phyloP scores from a whole-genome alignment of 1,140 invertebrate genomes.

The Ceratina japonica region DNA sequence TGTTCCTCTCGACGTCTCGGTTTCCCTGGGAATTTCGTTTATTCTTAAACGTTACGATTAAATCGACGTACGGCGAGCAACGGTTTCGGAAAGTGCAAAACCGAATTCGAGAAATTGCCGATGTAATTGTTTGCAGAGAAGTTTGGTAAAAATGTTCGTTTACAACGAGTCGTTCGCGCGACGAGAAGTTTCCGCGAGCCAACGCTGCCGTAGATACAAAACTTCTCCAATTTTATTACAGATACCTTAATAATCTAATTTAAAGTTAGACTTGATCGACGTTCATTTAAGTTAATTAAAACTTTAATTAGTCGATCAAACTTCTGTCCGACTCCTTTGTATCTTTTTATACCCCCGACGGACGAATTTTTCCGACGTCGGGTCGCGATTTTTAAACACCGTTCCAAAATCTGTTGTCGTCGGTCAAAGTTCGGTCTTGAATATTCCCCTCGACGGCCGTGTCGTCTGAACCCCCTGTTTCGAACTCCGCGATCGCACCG shows the following conservation, averaged over 20 bases:
- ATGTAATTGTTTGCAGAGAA: too few species aligned
- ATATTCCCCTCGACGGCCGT: too few species aligned
- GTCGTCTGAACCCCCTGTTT: too few species aligned
- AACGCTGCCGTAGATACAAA: not conserved
- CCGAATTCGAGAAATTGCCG: too few species aligned
- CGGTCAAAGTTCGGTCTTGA: too few species aligned
- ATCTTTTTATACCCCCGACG: not conserved
- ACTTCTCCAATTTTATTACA: constrained; percentile 17
- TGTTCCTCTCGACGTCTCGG: not conserved
- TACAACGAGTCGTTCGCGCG: not conserved
- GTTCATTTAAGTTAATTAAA: constrained; percentile 26
- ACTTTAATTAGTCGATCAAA: constrained; percentile 41
- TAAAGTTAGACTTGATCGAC: constrained; percentile 28
- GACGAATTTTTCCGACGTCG: not conserved
- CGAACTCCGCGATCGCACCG: not conserved
- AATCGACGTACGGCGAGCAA: not conserved
- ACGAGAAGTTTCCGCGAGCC: not conserved
- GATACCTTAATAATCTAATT: constrained; percentile 39
- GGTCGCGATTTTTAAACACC: not conserved
- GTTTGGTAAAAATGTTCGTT: not conserved
- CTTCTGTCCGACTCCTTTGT: not conserved
- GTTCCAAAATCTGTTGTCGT: too few species aligned
- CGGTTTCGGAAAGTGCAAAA: not conserved
- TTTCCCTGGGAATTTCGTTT: not conserved
- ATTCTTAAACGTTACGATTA: not conserved